Percentiles rank a stretch among this genome's conserved stretches.
These are phyloP conservation scores for Drosophila anceps DNA, from an alignment of 2,888 invertebrate species.

Conservation along the genomic window DNA sequence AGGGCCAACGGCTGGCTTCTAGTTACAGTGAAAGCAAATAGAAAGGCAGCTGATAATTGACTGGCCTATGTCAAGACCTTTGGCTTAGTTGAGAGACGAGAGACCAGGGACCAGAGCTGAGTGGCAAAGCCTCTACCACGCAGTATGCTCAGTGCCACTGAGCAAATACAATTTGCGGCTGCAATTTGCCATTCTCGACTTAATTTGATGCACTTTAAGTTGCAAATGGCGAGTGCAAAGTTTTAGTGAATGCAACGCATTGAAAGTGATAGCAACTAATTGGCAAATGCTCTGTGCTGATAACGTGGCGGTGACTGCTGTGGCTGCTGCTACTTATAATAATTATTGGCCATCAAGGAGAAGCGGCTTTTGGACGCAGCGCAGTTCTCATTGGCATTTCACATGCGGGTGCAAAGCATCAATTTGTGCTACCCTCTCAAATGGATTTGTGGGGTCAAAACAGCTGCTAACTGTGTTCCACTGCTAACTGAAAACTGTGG, in stretches of 20 bases:
- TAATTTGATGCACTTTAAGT: conserved; percentile 67
- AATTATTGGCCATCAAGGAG: conserved; percentile 62
- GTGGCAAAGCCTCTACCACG: not conserved
- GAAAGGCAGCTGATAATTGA: conserved; percentile 75
- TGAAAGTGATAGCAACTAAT: conserved; percentile 67
- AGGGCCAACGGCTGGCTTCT: conserved; percentile 42
- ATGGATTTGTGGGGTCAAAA: conserved; percentile 29
- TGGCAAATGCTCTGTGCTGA: conserved; percentile 57
- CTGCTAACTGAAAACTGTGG: conserved; percentile 13
- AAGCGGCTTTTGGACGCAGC: conserved; percentile 34
- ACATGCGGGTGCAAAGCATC: conserved; percentile 54
- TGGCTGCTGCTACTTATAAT: conserved; percentile 47
- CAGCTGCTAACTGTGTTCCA: conserved; percentile 69
- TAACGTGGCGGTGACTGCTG: conserved; percentile 54
- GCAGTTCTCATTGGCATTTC: conserved; percentile 30
- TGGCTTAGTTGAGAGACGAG: conserved; percentile 44
- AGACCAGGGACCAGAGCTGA: conserved; percentile 2
- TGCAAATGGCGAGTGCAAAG: conserved; percentile 49
- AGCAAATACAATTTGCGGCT: conserved; percentile 78
- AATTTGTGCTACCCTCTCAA: conserved; percentile 48
- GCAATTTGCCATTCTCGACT: conserved; percentile 62
- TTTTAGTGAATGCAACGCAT: conserved; percentile 33
- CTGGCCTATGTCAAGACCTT: conserved; percentile 71
- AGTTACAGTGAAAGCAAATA: conserved; percentile 69
- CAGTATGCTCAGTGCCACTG: conserved; percentile 13